A percentile compares a stretch with the other conserved stretches of the same genome.
phyloP scores from a whole-genome alignment of 2,797 vertebrate species.

The Anabacerthia variegaticeps region DNA sequence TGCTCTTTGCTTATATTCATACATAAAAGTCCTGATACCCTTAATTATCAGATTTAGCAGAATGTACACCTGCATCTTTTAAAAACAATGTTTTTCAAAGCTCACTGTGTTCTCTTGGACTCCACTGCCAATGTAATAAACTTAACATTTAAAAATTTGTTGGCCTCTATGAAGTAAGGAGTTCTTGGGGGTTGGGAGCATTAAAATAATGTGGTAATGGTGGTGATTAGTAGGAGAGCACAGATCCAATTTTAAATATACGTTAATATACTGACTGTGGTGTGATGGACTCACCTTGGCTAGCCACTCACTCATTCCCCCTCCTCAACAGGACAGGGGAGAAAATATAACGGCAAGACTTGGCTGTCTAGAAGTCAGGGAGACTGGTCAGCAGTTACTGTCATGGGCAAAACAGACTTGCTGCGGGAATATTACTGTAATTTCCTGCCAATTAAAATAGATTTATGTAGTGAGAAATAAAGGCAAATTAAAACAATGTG shows the following conservation, averaged over 20 bases:
- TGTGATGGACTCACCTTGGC: neutral
- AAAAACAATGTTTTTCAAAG: neutral
- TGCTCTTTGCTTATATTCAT: neutral
- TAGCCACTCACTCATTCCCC: rapidly evolving
- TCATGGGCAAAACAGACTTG: neutral
- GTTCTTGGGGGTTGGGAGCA: neutral
- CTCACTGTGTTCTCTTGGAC: neutral
- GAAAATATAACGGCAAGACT: neutral
- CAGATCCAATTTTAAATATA: neutral
- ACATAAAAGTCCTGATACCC: neutral
- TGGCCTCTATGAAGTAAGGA: neutral
- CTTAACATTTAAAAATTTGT: neutral
- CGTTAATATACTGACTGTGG: neutral
- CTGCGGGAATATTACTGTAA: neutral
- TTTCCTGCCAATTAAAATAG: neutral
- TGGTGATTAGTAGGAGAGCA: neutral
- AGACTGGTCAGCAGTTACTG: neutral
- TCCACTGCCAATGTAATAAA: neutral
- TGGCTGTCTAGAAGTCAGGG: rapidly evolving
- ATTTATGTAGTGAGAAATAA: neutral
- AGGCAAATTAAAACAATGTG: neutral
- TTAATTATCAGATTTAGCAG: neutral
- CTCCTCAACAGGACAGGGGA: neutral
- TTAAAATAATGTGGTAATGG: neutral
- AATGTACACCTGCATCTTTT: neutral